Conservation (phyloP, 2,888 invertebrate genomes). For the Acanthoscelides obtectus region DNA sequence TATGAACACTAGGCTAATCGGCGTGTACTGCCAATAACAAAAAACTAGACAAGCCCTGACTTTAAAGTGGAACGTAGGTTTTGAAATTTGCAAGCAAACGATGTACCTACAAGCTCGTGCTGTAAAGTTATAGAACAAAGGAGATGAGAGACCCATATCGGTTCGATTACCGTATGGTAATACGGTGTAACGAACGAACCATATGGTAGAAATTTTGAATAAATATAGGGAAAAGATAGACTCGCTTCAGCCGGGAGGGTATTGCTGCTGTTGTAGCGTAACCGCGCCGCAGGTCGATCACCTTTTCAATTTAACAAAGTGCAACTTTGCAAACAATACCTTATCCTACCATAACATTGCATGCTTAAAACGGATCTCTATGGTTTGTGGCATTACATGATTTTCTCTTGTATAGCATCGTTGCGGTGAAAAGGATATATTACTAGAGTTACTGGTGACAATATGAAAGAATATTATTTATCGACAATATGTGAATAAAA, state of each 20-base stretch:
- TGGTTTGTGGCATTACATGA: neutral
- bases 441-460: no score
- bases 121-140: slow-evolving; percentile 1
- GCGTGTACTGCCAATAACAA: no score
- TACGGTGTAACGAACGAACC: neutral
- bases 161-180: slow-evolving; percentile 2
- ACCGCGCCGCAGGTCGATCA: neutral
- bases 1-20: no score
- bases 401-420: neutral
- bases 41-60: neutral
- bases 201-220: neutral
- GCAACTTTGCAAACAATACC: neutral
- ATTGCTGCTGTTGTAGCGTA: neutral
- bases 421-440: no score
- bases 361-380: neutral
- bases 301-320: neutral
- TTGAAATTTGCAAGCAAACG: slow-evolving; percentile 9
- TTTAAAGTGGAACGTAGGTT: slow-evolving; percentile 6
- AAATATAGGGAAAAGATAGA: neutral
- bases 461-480: no score
- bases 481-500: no score
- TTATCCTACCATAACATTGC: neutral
- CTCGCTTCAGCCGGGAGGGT: neutral
- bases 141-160: neutral
- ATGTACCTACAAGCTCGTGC: neutral